Conservation (phyloP, 2,113 vertebrate genomes). For the Vicugna pacos region DNA sequence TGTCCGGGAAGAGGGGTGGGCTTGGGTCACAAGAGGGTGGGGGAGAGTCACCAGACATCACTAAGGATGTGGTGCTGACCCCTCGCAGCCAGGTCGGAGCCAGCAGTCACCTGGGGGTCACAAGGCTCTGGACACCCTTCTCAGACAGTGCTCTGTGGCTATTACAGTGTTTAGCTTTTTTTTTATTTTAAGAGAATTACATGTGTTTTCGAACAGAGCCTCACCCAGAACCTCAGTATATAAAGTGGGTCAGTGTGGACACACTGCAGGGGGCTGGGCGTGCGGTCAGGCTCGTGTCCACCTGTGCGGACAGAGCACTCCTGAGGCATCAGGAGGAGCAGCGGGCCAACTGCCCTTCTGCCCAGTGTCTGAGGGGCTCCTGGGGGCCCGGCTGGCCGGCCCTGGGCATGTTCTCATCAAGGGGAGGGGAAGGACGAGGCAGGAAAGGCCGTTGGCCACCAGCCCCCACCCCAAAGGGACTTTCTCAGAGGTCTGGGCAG, state of each 20-base stretch:
- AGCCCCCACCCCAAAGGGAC: neutral
- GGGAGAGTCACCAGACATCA: accelerated
- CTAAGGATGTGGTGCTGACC: neutral
- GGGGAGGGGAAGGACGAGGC: neutral
- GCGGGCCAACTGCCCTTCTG: neutral
- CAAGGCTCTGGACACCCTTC: neutral
- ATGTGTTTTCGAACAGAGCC: neutral
- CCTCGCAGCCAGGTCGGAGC: neutral
- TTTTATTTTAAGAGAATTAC: neutral
- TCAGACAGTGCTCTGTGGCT: neutral
- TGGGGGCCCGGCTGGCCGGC: neutral
- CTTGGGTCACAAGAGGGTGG: neutral
- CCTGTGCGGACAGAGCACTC: neutral
- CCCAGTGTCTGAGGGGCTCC: neutral
- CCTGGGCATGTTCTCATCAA: neutral
- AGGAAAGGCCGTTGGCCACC: neutral
- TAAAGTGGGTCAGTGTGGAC: neutral
- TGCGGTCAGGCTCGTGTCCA: neutral
- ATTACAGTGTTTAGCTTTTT: neutral
- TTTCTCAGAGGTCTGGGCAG: neutral
- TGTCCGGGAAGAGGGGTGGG: neutral
- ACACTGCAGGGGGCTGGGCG: too few relatives aligned
- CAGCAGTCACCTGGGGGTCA: neutral
- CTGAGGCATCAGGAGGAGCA: neutral
- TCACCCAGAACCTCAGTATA: neutral